Evolutionary conservation across 2,113 vertebrate genomes (phyloP), one percentile per base, ranked within the genome.

Genomic region (Halcyon malimbica): DNA sequence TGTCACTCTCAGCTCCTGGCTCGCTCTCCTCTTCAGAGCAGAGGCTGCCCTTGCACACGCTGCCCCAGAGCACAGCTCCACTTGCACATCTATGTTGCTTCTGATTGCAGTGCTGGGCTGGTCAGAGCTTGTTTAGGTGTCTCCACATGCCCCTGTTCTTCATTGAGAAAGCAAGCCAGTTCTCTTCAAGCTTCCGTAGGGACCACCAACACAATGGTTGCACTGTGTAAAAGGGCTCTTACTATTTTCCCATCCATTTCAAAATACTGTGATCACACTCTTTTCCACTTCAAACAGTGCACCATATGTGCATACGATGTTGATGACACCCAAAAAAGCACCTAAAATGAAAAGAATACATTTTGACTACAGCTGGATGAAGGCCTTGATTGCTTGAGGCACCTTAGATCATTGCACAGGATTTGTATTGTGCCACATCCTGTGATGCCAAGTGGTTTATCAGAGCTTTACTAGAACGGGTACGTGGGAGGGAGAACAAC

Each of bases 81-180:
- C 41, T 69, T 89, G 54, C n/a, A 1, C 1, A 4, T n/a, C 54
- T 69, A 0, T 10, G 0, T 10, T 46, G 70, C 67, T 80, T 39
- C 70, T 73, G 53, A 24, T 76, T 56, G 33, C 1, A 1, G 42
- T 18, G 33, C 48, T 31, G 79, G 59, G 63, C 94, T 88, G 79
- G 79, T 83, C 88, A 62, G 88, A 91, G 75, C 88, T 91, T 88
- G 92, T 88, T 90, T 1, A 24, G 48, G 59, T 86, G 63, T 76
- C 46, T n/a, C 71, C 82, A 41, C 62, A 2, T n/a, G 63, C 63
- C 48, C 4, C 67, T 64, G 53, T 57, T 69, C 63, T 76, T 39
- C 56, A 12, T 4, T 76, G 44, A 76, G 21, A 57, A 59, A 26
- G 67, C 73, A 62, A 79, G 33, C 37, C 46, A 41, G 23, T 68